Evolutionary conservation across 1,140 invertebrate species (phyloP).

Genomic region (Cydia fagiglandana): DNA sequence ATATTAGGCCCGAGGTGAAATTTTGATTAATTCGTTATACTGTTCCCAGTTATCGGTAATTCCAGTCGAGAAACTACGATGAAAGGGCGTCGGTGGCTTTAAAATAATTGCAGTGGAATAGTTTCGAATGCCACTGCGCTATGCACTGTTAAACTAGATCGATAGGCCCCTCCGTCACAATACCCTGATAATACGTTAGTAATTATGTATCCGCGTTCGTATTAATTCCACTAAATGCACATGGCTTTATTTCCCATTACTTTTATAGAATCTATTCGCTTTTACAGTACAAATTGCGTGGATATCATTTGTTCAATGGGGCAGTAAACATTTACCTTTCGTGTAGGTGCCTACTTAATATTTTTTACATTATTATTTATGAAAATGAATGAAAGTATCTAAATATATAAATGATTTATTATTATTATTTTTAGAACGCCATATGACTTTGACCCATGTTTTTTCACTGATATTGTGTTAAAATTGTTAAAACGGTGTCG

Average conservation of each 20-base stretch:
- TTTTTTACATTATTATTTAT: no score
- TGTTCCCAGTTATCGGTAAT: constrained; percentile 60
- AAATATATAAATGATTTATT: no score
- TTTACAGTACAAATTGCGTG: neutral
- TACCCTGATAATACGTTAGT: constrained; percentile 5
- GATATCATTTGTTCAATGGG: neutral
- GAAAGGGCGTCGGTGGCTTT: constrained; percentile 54
- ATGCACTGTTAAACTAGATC: constrained; percentile 10
- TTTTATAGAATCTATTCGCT: neutral
- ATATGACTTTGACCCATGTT: no score
- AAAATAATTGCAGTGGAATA: constrained; percentile 45
- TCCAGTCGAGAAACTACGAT: constrained; percentile 55
- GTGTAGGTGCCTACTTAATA: no score
- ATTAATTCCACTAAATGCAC: neutral
- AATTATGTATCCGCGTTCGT: constrained; percentile 1
- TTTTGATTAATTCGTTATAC: constrained; percentile 77
- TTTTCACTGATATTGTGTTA: no score
- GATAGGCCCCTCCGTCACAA: neutral
- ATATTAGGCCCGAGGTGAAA: constrained; percentile 74
- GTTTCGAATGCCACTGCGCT: constrained; percentile 37
- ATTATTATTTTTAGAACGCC: no score
- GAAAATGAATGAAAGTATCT: no score
- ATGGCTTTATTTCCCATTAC: constrained; percentile 3
- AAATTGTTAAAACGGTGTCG: no score
- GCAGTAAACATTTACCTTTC: no score